Base-by-base conservation (phyloP, 53 echinoderm and acorn worm species). In the Temnopleurus reevesii region DNA sequence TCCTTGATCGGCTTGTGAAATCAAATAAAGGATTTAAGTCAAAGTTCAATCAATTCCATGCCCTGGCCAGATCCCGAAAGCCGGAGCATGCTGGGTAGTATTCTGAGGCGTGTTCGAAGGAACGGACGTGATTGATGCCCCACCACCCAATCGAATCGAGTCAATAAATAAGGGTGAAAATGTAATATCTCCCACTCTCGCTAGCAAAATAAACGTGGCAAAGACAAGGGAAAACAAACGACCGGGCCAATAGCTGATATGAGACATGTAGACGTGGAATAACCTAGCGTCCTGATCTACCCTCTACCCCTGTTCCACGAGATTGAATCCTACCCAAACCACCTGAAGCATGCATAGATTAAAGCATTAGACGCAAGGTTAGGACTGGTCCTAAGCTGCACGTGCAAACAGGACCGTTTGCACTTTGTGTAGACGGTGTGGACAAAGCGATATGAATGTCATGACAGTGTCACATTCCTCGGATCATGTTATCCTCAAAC, bases 11-110 rank as follows among this genome's bases (percentile, higher is more conserved):
- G 24, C 47, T 24, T 26, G 27, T 25, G 30, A 49, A 79, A 79
- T 79, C 79, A 79, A 79, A 79, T 79, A 79, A 79, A 46, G 79
- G 79, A 79, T 49, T 79, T 79, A 79, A 79, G 47, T 79, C 83
- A 83, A 56, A 83, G 55, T 54, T 83, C 83, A 83, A 83, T 83
- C 55, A 83, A 83, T 49, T 83, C 56, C n/a, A 23, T 83, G 19
- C 30, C 83, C 15, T 8, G 19, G 28, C 49, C 30, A 46, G 49
- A 79, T 49, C 79, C 49, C 79, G 7, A 47, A 47, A 19, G 71
- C 41, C n/a, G 21, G 24, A 41, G 38, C 36, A 66, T 3, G 41
- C 38, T n/a, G 41, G 71, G 71, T 71, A 36, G 31, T 34, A 5
- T 63, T 63, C 31, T 33, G 31, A 19, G 41, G 71, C 41, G 71